Base-by-base conservation (phyloP, 1,140 invertebrate genomes). In the Atta texana region DNA sequence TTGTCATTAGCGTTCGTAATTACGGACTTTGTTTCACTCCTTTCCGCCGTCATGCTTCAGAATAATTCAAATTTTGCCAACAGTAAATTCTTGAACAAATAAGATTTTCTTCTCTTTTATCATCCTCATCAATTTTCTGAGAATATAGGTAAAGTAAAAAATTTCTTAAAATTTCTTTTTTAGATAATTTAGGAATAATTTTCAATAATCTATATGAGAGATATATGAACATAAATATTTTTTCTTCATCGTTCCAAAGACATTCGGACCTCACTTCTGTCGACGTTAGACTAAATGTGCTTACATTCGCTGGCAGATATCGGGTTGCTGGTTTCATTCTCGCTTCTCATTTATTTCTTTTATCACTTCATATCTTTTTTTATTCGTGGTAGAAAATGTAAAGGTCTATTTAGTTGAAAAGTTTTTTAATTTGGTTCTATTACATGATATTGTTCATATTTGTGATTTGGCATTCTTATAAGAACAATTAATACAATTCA, bases 291-390 rank as follows among this genome's bases (percentile, higher is more conserved):
- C 44, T 84, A 84, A 74, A 84, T 24, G 53, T 75, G 80, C 69
- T 82, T 74, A 74, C 63, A 51, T 34, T 61, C n/a, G 8, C 39
- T 57, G 28, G 10, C 10, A 34, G 69, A 74, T 82, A 82, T 88
- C 89, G 4, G 18, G 18, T 90, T 87, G 53, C 87, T 31, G 14
- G 39, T 81, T 76, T 88, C 34, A 8, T 66, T 34, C 24, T 59
- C 18, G 18, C 69, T 68, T 72, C 49, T 86, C 14, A 14, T 68
- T 14, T 76, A 14, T 68, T 14, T 76, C 21, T 86, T 55, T 16
- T n/a, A 28, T 80, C 28, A 31, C 31, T 18, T 77, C 63, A n/a
- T 34, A 12, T 76, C 31, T n/a, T 44, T 59, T 81, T 57, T 64
- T 55, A 16, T 51, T 2, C 55, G 12, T 75, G 10, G 8, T n/a